Evolutionary conservation across 2,888 invertebrate species (phyloP).

Genomic region (Eubasilissa splendida): DNA sequence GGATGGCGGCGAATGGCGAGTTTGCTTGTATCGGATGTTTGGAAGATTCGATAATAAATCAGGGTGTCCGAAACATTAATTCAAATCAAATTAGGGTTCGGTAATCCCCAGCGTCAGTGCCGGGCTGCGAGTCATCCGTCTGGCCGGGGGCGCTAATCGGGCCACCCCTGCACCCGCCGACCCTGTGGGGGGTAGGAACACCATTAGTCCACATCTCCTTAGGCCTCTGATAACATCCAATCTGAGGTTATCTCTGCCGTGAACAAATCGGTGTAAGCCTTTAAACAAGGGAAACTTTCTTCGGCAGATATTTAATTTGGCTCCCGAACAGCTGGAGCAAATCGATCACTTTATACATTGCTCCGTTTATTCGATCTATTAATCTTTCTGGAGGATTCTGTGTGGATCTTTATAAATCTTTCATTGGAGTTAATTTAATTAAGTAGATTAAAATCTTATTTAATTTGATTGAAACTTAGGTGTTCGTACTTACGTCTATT

Average conservation of each 20-base stretch:
- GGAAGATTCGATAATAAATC: slow-evolving; percentile 58
- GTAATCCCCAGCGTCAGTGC: slow-evolving; percentile 57
- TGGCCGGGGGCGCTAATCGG: slow-evolving; percentile 52
- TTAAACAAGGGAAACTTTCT: slow-evolving; percentile 38
- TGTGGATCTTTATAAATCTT: no score
- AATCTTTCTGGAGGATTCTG: neutral
- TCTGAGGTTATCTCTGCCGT: slow-evolving; percentile 41
- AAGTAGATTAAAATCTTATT: no score
- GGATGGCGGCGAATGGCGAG: slow-evolving; percentile 22
- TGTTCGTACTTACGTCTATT: no score
- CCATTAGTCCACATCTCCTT: slow-evolving; percentile 39
- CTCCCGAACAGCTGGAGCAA: slow-evolving; percentile 13
- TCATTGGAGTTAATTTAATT: no score
- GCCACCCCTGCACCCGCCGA: neutral
- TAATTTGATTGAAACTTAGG: no score
- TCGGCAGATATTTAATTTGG: slow-evolving; percentile 39
- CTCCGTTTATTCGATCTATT: neutral
- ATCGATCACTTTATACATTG: slow-evolving; percentile 28
- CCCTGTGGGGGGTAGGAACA: slow-evolving; percentile 17
- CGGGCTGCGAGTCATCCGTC: slow-evolving; percentile 54
- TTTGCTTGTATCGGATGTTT: slow-evolving; percentile 50
- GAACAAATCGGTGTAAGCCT: slow-evolving; percentile 44
- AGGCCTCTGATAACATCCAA: slow-evolving; percentile 42
- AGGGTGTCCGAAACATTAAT: slow-evolving; percentile 59
- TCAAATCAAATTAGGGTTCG: slow-evolving; percentile 59